Percentiles rank a stretch among this genome's conserved stretches.
These are phyloP conservation scores for Argyra leucocephala DNA, from an alignment of 2,888 invertebrate genomes.

Conservation along the genomic window DNA sequence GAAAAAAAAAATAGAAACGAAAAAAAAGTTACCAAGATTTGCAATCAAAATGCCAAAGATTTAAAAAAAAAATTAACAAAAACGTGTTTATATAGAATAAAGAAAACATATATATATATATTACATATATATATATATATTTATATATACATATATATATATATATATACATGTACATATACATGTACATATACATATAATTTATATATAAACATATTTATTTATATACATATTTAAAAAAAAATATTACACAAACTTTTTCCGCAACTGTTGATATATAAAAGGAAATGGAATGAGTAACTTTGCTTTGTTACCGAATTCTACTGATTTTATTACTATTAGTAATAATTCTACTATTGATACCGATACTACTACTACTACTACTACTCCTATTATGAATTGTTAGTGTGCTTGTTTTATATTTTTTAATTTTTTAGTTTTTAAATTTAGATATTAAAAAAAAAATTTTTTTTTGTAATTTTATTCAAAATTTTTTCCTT, in stretches of 20 bases:
- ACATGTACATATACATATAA: too few relatives aligned
- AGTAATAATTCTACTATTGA: constrained; percentile 13
- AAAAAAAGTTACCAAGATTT: not conserved
- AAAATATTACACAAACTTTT: too few relatives aligned
- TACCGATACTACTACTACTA: constrained; percentile 10
- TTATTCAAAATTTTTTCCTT: constrained; percentile 15
- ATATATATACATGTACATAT: not conserved
- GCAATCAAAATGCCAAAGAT: not conserved
- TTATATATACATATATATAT: not conserved
- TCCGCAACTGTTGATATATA: not conserved
- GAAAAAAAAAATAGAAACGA: not conserved
- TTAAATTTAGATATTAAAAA: not conserved
- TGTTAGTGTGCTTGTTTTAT: constrained; percentile 15
- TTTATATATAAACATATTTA: not conserved
- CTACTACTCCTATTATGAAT: constrained; percentile 15
- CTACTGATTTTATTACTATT: constrained; percentile 10
- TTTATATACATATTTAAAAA: too few relatives aligned
- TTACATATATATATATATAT: not conserved
- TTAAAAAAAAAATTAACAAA: not conserved
- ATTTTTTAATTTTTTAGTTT: not conserved
- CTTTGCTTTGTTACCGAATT: constrained; percentile 11
- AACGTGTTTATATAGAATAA: not conserved
- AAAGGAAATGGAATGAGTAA: constrained; percentile 20
- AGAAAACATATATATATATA: not conserved
- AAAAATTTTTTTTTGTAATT: not conserved